Evolutionary conservation across 2,797 vertebrate genomes (phyloP).

Genomic region (Trachurus trachurus): DNA sequence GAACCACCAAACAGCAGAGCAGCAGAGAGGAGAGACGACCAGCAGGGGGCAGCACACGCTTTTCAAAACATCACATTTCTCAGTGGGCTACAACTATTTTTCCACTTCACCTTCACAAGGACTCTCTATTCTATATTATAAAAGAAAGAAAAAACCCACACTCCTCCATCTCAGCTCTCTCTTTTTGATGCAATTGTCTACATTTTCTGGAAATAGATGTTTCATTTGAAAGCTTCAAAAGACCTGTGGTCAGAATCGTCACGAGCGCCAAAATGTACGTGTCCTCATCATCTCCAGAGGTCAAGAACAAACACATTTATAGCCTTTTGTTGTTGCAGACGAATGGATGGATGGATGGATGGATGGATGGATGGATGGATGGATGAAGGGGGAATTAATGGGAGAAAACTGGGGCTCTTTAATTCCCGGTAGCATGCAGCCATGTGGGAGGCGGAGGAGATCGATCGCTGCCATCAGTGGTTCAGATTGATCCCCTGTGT

Average conservation of each 20-base stretch:
- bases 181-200: not conserved
- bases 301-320: constrained; percentile 17
- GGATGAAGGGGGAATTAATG: not conserved
- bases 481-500: constrained; percentile 62
- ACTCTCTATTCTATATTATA: constrained; percentile 18
- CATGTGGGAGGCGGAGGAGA: constrained; percentile 30
- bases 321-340: not conserved
- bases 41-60: constrained; percentile 74
- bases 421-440: constrained; percentile 28
- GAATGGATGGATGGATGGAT: constrained; percentile 4
- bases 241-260: constrained; percentile 25
- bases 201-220: not conserved
- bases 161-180: not conserved
- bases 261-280: not conserved
- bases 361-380: not conserved
- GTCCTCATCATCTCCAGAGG: constrained; percentile 43
- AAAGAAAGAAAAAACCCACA: too few relatives aligned
- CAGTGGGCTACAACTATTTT: constrained; percentile 15
- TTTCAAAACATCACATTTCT: not conserved
- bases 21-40: constrained; percentile 25
- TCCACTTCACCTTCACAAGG: constrained; percentile 65
- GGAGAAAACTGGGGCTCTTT: constrained; percentile 44
- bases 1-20: not conserved
- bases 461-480: constrained; percentile 62
- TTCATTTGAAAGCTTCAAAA: not conserved